A percentile compares a stretch with the other conserved stretches of the same genome.
Conservation (phyloP, 2,113 vertebrate genomes). For the Phrynosoma blainvillii region DNA sequence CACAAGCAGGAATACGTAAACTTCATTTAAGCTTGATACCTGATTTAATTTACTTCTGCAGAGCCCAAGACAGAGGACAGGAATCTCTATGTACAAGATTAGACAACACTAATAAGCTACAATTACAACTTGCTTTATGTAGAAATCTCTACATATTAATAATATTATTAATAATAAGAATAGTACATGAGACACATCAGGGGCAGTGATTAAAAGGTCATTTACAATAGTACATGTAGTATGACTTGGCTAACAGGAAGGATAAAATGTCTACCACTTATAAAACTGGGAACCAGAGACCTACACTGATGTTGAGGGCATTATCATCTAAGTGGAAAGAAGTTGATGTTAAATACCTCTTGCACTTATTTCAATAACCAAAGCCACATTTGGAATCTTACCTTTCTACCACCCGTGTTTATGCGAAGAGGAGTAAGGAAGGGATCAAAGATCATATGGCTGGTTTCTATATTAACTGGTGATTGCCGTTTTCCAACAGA, state of each 20-base stretch:
- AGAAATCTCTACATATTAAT: not conserved
- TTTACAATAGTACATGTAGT: not conserved
- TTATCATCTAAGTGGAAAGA: not conserved
- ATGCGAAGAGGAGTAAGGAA: constrained; percentile 94
- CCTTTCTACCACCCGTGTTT: constrained; percentile 96
- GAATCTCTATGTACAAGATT: not conserved
- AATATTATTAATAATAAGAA: not conserved
- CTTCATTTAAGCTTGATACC: not conserved
- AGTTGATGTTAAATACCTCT: not conserved
- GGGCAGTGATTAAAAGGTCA: not conserved
- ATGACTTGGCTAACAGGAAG: not conserved
- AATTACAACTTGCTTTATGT: not conserved
- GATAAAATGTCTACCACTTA: too few relatives aligned
- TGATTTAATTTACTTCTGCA: not conserved
- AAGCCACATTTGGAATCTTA: constrained; percentile 68
- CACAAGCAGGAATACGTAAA: not conserved
- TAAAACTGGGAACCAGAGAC: not conserved
- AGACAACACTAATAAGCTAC: not conserved
- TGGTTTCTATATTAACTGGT: constrained; percentile 98
- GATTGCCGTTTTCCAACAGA: constrained; percentile 98
- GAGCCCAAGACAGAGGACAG: not conserved
- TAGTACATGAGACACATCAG: not conserved
- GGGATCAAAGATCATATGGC: constrained; percentile 99
- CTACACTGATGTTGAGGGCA: not conserved
- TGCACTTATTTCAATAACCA: not conserved